A percentile compares a stretch with the other conserved stretches of the same genome.
These are phyloP conservation scores for Ormyrus pomaceus DNA, from an alignment of 2,888 invertebrate genomes.

Conservation along the genomic window DNA sequence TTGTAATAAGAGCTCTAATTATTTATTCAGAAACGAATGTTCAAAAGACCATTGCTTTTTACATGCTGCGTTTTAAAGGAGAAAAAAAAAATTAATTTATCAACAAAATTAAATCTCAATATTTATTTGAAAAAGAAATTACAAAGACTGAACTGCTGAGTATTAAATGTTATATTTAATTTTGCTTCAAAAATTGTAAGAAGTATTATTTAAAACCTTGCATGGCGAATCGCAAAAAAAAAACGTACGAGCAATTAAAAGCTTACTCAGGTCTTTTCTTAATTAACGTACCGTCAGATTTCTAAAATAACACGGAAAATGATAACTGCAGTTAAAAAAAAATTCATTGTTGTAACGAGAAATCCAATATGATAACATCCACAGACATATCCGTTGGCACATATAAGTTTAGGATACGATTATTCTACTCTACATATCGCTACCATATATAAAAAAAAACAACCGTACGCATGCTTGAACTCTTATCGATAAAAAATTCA, in stretches of 20 bases:
- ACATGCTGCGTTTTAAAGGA: no score
- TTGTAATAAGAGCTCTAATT: no score
- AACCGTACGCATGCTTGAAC: slow-evolving; percentile 21
- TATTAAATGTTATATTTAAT: slow-evolving; percentile 35
- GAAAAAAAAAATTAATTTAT: no score
- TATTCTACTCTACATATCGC: slow-evolving; percentile 61
- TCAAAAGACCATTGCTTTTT: no score
- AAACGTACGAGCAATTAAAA: slow-evolving; percentile 34
- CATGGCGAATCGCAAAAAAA: slow-evolving; percentile 22
- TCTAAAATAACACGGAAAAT: slow-evolving; percentile 46
- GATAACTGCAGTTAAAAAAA: slow-evolving; percentile 20
- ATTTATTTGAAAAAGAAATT: slow-evolving; percentile 17
- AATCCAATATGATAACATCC: slow-evolving; percentile 53
- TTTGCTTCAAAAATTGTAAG: slow-evolving; percentile 41
- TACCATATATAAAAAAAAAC: slow-evolving; percentile 40
- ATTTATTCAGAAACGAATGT: no score
- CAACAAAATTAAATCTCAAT: no score
- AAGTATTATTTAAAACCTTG: slow-evolving; percentile 15
- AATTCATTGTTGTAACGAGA: slow-evolving; percentile 40
- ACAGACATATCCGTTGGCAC: slow-evolving; percentile 72
- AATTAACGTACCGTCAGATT: slow-evolving; percentile 14
- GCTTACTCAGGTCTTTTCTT: slow-evolving; percentile 56
- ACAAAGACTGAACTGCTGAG: slow-evolving; percentile 49
- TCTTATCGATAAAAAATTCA: slow-evolving; percentile 18
- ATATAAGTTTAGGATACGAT: slow-evolving; percentile 68